Evolutionary conservation across 2,888 invertebrate species (phyloP), one percentile per base, ranked within the genome.

Genomic region (Calliopum simillimum): DNA sequence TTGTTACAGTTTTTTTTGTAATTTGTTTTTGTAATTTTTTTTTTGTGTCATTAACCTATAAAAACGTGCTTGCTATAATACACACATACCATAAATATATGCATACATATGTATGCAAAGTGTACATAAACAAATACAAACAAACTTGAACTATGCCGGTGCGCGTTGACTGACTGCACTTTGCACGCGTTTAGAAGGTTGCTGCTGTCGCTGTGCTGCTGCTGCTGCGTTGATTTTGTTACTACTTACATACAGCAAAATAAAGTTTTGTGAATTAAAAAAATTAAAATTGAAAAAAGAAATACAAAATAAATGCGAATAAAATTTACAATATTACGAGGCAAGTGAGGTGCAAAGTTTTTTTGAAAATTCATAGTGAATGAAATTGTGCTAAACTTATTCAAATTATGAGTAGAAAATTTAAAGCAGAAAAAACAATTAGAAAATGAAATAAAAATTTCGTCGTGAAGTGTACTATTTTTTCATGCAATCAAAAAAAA

Each of bases 1-100:
- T 46, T 46, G 5, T 47, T 21, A 21, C 58, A 25, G 25, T 56
- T 63, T 55, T 63, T 55, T 46, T 46, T 59, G 44, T 23, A 49
- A n/a, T 69, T 64, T 41, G 11, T 51, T 49, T 62, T 64, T 64
- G 49, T 64, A 21, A 33, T 21, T 64, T 70, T 55, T 19, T 44
- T 76, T 77, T 76, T 80, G 80, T 82, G 82, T 82, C 82, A 83
- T 83, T 82, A 82, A 82, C 83, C 82, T 79, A 82, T 81, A 81
- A 82, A 82, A 82, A 80, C 82, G 80, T 80, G 80, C 76, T 79
- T 79, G 71, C 71, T 59, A n/a, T n/a, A 46, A 59, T 59, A 51
- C 56, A 59, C 55, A 71, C 61, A 44, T 68, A 51, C 53, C 14
- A 53, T 23, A 72, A 16, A 56, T n/a, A 65, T 55, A 71, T 56